Conservation (phyloP, 1,140 invertebrate genomes). For the Solenopsis invicta region DNA sequence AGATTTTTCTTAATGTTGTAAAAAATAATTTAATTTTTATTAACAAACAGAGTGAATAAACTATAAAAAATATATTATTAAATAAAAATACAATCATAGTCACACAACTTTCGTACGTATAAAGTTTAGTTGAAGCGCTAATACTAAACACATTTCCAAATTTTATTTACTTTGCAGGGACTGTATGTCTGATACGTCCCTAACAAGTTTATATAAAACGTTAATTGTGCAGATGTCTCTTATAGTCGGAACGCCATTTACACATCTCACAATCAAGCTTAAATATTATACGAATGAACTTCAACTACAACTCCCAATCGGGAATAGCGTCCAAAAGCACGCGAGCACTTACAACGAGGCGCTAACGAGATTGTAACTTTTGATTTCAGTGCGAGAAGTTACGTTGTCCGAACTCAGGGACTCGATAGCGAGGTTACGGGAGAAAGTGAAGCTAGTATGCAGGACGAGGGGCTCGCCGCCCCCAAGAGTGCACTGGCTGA, state of each 20-base stretch:
- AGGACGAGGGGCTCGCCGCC: slow-evolving; percentile 90
- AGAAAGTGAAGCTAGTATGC: slow-evolving; percentile 90
- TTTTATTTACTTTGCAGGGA: too few species aligned
- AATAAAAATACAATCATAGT: too few species aligned
- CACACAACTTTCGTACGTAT: too few species aligned
- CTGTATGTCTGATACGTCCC: too few species aligned
- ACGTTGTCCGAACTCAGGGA: slow-evolving; percentile 86
- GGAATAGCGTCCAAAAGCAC: background rate
- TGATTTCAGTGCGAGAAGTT: slow-evolving; percentile 85
- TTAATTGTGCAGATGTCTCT: background rate
- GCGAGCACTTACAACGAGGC: background rate
- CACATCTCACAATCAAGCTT: background rate
- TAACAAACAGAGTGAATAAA: too few species aligned
- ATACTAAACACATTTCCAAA: too few species aligned
- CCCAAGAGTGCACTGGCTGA: slow-evolving; percentile 91
- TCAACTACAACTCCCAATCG: slow-evolving; percentile 19
- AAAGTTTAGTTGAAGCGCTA: too few species aligned
- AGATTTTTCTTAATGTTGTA: too few species aligned
- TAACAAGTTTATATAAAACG: background rate
- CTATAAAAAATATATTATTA: too few species aligned
- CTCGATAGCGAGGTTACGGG: slow-evolving; percentile 86
- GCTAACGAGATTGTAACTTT: slow-evolving; percentile 57
- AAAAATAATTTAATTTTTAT: too few species aligned
- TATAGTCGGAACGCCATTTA: background rate
- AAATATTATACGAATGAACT: slow-evolving; percentile 28